Base-by-base conservation (phyloP, 1,140 invertebrate species). In the Heliconius nattereri region DNA sequence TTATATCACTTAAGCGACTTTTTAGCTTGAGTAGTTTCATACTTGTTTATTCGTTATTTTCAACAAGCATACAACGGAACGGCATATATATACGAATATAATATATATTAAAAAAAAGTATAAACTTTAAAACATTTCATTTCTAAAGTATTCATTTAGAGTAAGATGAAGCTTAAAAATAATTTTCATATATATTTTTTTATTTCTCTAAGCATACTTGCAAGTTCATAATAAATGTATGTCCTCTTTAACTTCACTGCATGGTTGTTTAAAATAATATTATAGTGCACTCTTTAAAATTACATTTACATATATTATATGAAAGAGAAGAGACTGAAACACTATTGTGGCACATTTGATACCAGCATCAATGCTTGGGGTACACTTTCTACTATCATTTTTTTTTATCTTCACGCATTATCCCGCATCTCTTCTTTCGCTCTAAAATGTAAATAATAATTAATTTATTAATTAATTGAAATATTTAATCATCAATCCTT, bases 231-330 rank as follows among this genome's bases (percentile, higher is more conserved):
- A 29, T 16, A 66, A 66, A 66, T 66, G 60, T 16, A 66, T 66
- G 26, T 66, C 60, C 60, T 66, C 60, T 66, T 66, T 66, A 66
- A 66, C 23, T 26, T 57, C 9, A 66, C 60, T 29, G 60, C 13
- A 66, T 66, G 13, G 60, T 66, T 66, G 60, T 66, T 66, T 66
- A 66, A 66, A 66, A 66, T n/a, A 60, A 60, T 66, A 66, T 66
- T 29, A 66, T 66, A 66, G 23, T 66, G 60, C 60, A 66, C 60
- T 66, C 60, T 26, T 66, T n/a, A 66, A 66, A 66, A 66, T 66
- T 66, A 66, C 23, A 66, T 66, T 66, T 66, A 29, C 26, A 29
- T 66, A 66, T 66, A 66, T 66, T 29, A 66, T 2, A 60, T 60
- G 57, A 16, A 26, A 66, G 13, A 66, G n/a, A 26, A 26, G 7